Evolutionary conservation across 2,113 vertebrate genomes (phyloP).

Genomic region (Neotoma lepida): DNA sequence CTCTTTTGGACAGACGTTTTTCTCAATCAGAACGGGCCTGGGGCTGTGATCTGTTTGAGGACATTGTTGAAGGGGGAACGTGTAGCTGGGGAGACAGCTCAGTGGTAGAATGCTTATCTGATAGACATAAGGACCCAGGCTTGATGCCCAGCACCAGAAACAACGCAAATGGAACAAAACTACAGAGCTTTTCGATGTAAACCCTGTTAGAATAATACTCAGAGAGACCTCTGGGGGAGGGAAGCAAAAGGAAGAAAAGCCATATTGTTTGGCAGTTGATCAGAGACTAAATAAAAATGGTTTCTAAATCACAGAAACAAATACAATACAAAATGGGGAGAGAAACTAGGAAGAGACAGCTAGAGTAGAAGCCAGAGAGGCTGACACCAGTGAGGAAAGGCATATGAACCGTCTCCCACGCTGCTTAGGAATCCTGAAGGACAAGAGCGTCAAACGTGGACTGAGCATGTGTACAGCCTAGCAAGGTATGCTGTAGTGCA

Average conservation of each 20-base stretch:
- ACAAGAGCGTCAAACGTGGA: background rate
- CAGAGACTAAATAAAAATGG: background rate
- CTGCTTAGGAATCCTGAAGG: background rate
- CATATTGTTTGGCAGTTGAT: background rate
- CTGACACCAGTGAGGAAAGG: background rate
- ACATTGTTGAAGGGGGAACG: background rate
- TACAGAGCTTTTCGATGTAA: background rate
- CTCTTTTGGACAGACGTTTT: constrained; percentile 8
- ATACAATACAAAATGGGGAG: background rate
- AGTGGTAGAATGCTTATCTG: background rate
- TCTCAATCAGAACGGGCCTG: background rate
- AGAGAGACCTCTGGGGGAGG: background rate
- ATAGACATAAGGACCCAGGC: background rate
- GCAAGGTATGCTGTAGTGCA: background rate
- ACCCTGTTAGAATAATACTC: background rate
- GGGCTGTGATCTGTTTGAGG: background rate
- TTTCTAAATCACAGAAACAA: constrained; percentile 5
- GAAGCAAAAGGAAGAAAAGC: background rate
- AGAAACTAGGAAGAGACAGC: background rate
- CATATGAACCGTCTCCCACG: background rate
- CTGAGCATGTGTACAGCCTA: background rate
- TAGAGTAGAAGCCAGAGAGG: background rate
- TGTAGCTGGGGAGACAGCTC: background rate
- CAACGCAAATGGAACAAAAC: background rate
- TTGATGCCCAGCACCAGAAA: background rate